Evolutionary conservation across 2,888 invertebrate genomes (phyloP).

Genomic region (Eretmocerus hayati): DNA sequence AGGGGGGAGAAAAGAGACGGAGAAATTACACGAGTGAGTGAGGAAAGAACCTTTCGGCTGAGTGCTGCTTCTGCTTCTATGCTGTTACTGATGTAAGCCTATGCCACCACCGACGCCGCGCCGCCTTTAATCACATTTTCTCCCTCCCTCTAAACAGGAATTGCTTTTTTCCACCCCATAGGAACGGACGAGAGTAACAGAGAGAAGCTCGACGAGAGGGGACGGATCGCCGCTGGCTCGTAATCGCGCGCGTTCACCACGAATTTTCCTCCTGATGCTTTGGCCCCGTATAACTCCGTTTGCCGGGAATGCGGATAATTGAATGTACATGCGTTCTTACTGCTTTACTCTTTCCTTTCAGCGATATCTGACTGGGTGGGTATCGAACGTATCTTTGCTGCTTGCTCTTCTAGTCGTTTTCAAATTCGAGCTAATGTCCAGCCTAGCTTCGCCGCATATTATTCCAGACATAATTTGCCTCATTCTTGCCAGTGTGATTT

Average conservation of each 20-base stretch:
- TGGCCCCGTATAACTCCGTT: slow-evolving; percentile 9
- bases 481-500: too few species aligned
- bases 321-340: slow-evolving; percentile 9
- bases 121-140: slow-evolving; percentile 20
- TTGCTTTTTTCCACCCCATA: slow-evolving; percentile 21
- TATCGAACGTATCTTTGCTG: too few species aligned
- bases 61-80: background rate
- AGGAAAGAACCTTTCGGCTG: background rate
- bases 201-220: slow-evolving; percentile 10
- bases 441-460: too few species aligned
- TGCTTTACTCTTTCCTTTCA: slow-evolving; percentile 2
- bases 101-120: background rate
- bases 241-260: slow-evolving; percentile 8
- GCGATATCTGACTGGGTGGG: too few species aligned
- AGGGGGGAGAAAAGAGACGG: background rate
- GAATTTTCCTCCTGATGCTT: slow-evolving; percentile 7
- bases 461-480: too few species aligned
- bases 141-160: slow-evolving; percentile 5
- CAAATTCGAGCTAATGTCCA: too few species aligned
- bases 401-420: too few species aligned
- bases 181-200: slow-evolving; percentile 10
- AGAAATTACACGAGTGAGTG: slow-evolving; percentile 11
- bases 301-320: slow-evolving; percentile 19
- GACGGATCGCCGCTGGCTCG: slow-evolving; percentile 12
- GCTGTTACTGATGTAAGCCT: background rate